phyloP scores from a whole-genome alignment of 1,140 invertebrate species.

The Lasioglossum baleicum region DNA sequence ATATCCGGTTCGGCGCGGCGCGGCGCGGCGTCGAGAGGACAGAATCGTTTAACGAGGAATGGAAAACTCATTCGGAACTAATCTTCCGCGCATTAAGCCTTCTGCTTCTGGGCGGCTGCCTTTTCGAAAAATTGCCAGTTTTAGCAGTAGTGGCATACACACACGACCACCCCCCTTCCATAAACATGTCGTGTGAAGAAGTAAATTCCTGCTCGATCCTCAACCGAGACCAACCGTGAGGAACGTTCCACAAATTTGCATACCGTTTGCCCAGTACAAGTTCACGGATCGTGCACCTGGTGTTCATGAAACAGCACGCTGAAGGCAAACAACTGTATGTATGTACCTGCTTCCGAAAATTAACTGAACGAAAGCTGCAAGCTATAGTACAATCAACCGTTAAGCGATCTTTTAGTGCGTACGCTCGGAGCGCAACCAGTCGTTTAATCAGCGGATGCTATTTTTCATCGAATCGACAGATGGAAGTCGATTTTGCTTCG shows the following conservation, averaged over 20 bases:
- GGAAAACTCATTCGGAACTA: slow-evolving; percentile 47
- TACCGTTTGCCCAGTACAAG: neutral
- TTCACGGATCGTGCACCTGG: too few species aligned
- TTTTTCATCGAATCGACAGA: too few species aligned
- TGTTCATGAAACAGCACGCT: neutral
- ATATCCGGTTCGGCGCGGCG: slow-evolving; percentile 27
- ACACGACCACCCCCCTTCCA: too few species aligned
- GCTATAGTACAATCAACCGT: too few species aligned
- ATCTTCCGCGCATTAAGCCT: slow-evolving; percentile 24
- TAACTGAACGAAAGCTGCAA: too few species aligned
- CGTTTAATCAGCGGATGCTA: too few species aligned
- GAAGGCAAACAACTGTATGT: too few species aligned
- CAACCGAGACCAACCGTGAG: neutral
- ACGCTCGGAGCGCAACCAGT: too few species aligned
- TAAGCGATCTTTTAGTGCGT: too few species aligned
- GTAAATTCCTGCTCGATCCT: neutral
- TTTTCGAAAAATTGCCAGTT: slow-evolving; percentile 30
- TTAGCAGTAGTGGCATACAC: slow-evolving; percentile 27
- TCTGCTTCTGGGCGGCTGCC: neutral
- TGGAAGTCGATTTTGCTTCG: too few species aligned
- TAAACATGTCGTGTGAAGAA: neutral
- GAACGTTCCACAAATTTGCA: neutral
- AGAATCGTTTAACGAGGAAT: slow-evolving; percentile 36
- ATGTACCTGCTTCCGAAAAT: too few species aligned
- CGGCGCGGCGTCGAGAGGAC: neutral